Base-by-base conservation (phyloP, 2,113 vertebrate genomes). In the Trinectes maculatus region DNA sequence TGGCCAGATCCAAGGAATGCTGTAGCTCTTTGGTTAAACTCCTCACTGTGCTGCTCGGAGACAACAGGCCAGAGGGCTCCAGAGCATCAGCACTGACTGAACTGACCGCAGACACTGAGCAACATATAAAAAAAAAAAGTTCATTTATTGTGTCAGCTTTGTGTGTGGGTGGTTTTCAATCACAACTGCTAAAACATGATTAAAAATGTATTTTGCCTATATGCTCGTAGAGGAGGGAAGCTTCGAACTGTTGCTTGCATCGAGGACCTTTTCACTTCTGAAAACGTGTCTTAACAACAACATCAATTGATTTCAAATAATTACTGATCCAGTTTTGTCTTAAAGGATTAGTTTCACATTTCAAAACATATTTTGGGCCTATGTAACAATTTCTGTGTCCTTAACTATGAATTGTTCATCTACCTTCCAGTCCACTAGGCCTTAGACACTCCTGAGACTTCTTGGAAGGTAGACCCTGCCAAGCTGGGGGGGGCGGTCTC, bases 1-100 rank as follows among this genome's bases (percentile, higher is more conserved):
- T 99, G 73, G 98, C 98, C 67, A 99, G 91, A 91, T 99, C 97
- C 88, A 99, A 86, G 82, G 96, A 98, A 88, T 96, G 97, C 86
- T 96, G 96, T 37, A 95, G 92, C 65, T 98, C 97, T 91, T 95
- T 96, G 69, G 93, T 88, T 66, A 95, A 76, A 82, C 86, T 89
- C 64, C 95, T 95, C 59, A 95, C 77, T 24, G 94, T 91, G 67
- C 93, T 84, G 83, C 82, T 93, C 0, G 97, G 89, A 54, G 94
- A 93, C 87, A 98, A 85, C 47, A 98, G 92, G 76, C 95, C 93
- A 28, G 92, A 93, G 16, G 91, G 80, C 62, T 94, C 77, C 60
- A 85, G 72, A 22, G 67, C 31, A 2, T 88, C 86, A 16, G 87
- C 83, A 29, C 36, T 33, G 33, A 77, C 74, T 67, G 53, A 84